Evolutionary conservation across 2,888 invertebrate genomes (phyloP).

Genomic region (Dynastes tityus): DNA sequence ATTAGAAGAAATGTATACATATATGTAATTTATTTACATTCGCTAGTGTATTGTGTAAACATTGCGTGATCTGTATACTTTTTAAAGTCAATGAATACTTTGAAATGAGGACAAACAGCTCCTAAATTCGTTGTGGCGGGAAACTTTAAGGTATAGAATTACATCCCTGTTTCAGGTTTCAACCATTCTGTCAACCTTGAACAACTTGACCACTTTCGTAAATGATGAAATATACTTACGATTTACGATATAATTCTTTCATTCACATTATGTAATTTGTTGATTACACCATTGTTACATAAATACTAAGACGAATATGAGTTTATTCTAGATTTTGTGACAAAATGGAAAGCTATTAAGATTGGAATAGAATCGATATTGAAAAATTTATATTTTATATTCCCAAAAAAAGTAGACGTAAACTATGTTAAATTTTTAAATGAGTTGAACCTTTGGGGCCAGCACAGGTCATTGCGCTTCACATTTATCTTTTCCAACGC

Average conservation of each 20-base stretch:
- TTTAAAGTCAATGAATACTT: neutral
- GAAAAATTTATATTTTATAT: too few relatives aligned
- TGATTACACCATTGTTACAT: neutral
- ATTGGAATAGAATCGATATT: too few relatives aligned
- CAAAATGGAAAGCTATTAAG: too few relatives aligned
- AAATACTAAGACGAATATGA: conserved; percentile 23
- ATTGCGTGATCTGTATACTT: conserved; percentile 3
- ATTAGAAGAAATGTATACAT: too few relatives aligned
- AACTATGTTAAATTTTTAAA: conserved; percentile 38
- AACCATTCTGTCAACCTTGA: conserved; percentile 25
- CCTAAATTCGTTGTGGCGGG: conserved; percentile 38
- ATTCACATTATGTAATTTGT: neutral
- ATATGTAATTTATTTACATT: neutral
- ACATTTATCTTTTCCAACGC: conserved; percentile 30
- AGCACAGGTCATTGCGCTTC: conserved; percentile 47
- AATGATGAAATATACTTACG: neutral
- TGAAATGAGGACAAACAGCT: conserved; percentile 25
- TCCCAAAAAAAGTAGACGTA: too few relatives aligned
- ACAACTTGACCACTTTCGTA: conserved; percentile 29
- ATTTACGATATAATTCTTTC: conserved; percentile 4
- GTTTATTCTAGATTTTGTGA: neutral
- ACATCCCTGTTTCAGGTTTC: conserved; percentile 39
- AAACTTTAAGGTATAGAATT: conserved; percentile 36
- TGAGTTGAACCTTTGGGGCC: conserved; percentile 45
- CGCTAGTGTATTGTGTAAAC: neutral